Evolutionary conservation across 2,888 invertebrate genomes (phyloP), one percentile per base, ranked within the genome.

Genomic region (Eristalinus sepulchralis): DNA sequence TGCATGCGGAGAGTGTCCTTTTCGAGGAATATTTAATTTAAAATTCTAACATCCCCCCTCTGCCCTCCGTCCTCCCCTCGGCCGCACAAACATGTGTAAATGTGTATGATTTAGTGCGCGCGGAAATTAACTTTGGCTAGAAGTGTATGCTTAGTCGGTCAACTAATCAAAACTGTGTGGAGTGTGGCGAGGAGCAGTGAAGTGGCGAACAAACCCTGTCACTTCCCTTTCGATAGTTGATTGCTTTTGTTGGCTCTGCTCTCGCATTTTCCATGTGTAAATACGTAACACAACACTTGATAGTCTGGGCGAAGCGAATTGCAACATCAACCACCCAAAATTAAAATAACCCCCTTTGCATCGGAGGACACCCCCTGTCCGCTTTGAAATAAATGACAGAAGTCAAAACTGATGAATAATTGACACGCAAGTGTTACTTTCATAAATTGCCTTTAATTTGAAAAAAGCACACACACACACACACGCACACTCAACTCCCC

Each of bases 351-450:
- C 47, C 47, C 47, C 39, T 47, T 47, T 47, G n/a, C 0, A 47
- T 47, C 5, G 39, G 17, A 47, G 47, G 8, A 47, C 24, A 11
- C 57, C 22, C 11, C 57, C 2, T 57, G 57, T 57, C 55, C 63
- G 8, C 39, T 3, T 27, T 64, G 20, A 64, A 33, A 82, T 59
- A 76, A 82, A 85, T 72, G 73, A 62, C 53, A 72, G 36, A 75
- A 79, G 83, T 79, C 79, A 75, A 71, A 70, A 36, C 62, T 59
- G 66, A 86, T 86, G 83, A 86, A 86, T 79, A 83, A 83, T 83
- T 86, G 86, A 86, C 79, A 67, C 78, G 78, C 78, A 75, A 86
- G 78, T 86, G 86, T 71, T 62, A 75, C 62, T 81, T 81, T 73
- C 72, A 78, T 70, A 78, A 72, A 68, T 36, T 77, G 57, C 57